Conservation (phyloP, 2,113 vertebrate genomes). For the Ceratotherium simum region DNA sequence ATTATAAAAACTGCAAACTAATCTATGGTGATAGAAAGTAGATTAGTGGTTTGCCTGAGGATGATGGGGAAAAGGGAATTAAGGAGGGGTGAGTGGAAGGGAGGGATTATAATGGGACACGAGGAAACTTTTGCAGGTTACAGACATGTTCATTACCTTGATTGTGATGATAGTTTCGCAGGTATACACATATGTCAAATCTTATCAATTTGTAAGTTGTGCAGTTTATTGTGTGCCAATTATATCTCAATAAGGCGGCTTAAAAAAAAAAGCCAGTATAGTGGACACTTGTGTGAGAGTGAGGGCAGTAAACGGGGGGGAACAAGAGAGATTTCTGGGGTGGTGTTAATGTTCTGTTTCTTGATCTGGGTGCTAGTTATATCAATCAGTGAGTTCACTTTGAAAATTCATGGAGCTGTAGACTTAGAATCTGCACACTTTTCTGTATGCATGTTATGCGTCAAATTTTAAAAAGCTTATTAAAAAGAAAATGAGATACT, state of each 20-base stretch:
- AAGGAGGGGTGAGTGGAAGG: neutral
- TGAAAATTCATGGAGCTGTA: neutral
- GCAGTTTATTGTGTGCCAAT: neutral
- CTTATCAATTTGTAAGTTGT: neutral
- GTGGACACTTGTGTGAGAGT: neutral
- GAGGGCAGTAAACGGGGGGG: neutral
- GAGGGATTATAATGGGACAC: neutral
- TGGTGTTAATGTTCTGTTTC: neutral
- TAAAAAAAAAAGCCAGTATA: neutral
- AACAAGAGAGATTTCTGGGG: neutral
- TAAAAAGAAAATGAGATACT: neutral
- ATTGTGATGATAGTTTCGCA: neutral
- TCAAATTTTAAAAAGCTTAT: conserved; percentile 6
- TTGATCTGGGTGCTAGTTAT: neutral
- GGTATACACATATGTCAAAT: neutral
- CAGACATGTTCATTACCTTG: neutral
- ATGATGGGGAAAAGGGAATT: neutral
- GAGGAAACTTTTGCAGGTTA: neutral
- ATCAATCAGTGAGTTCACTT: neutral
- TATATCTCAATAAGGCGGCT: neutral
- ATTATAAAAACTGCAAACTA: neutral
- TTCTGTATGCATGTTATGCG: neutral
- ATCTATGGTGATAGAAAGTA: neutral
- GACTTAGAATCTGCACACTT: neutral
- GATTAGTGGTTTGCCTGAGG: neutral